Evolutionary conservation across 1,140 invertebrate genomes (phyloP), one percentile per base, ranked within the genome.

Genomic region (Drosophila kikkawai): DNA sequence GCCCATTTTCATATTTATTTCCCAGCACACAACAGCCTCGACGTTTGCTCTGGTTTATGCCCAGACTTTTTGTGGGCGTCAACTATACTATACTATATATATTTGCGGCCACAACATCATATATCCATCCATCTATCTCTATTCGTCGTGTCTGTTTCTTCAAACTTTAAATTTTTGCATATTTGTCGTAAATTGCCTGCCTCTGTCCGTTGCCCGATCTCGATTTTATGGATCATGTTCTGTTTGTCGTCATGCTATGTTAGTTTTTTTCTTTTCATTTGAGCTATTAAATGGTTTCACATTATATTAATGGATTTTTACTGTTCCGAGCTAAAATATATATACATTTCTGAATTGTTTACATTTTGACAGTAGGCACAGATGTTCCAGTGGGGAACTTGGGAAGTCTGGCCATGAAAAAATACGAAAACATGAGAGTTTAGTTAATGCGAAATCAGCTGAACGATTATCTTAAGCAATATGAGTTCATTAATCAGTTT

Each of bases 281-380:
- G 12, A 37, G 41, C 64, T 45, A 69, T 63, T 78, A 78, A 78
- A 79, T 57, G 75, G 56, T 42, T 32, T 22, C 59, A 51, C 45
- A 69, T 77, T 60, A 51, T 79, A 63, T 79, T 79, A 79, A 79
- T 79, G 75, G 75, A 79, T 58, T 78, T 78, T 58, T 47, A 51
- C 51, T 77, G 75, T 68, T 47, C 69, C 56, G 26, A 26, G 19
- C 19, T n/a, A 26, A 59, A 45, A 19, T 42, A 15, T 48, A 47
- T 44, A 34, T 51, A 51, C 9, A 36, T 45, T 55, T 57, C 15
- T 4, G 56, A 68, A 69, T 22, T 69, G 51, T 77, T 75, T 75
- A 76, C 60, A 74, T 76, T 68, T 68, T 45, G 34, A 50, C 70
- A 64, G 59, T 66, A 37, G 74, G 41, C 61, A 75, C 74, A 75